Evolutionary conservation across 1,140 invertebrate genomes (phyloP).

Genomic region (Drosophila fuyamai): DNA sequence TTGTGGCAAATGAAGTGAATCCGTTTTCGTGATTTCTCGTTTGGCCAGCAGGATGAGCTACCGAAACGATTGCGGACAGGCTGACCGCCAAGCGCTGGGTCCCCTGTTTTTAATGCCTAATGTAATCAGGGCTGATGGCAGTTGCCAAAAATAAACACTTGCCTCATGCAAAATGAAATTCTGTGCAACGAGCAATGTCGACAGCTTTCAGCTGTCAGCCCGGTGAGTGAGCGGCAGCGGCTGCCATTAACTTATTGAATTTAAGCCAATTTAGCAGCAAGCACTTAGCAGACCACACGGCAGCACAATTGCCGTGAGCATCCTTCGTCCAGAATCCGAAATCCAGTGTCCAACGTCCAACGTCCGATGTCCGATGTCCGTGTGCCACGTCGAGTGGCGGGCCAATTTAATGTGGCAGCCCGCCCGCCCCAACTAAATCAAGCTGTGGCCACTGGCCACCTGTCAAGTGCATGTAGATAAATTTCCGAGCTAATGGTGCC

Average conservation of each 20-base stretch:
- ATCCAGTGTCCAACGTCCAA: too few species aligned
- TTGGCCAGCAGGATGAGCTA: constrained; percentile 25
- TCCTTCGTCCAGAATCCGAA: constrained; percentile 19
- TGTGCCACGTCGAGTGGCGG: constrained; percentile 59
- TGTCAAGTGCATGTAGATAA: constrained; percentile 81
- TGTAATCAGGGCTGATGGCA: constrained; percentile 56
- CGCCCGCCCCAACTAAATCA: constrained; percentile 60
- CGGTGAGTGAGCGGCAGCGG: background rate
- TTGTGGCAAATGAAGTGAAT: constrained; percentile 72
- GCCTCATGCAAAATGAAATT: constrained; percentile 66
- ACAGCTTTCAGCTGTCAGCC: constrained; percentile 56
- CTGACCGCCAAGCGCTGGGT: background rate
- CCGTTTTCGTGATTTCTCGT: constrained; percentile 43
- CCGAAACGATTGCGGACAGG: constrained; percentile 46
- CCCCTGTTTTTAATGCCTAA: constrained; percentile 45
- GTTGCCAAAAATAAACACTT: constrained; percentile 43
- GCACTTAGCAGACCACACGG: constrained; percentile 62
- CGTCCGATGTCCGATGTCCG: constrained; percentile 2
- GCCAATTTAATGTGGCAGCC: constrained; percentile 73
- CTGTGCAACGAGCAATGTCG: constrained; percentile 48
- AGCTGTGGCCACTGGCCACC: constrained; percentile 55
- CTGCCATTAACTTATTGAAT: constrained; percentile 80
- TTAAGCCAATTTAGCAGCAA: constrained; percentile 71
- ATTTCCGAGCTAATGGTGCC: constrained; percentile 73
- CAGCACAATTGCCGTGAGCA: constrained; percentile 63